These are phyloP conservation scores for Pseudomyrmex flavicornis DNA, from an alignment of 1,140 invertebrate genomes.

Conservation along the genomic window DNA sequence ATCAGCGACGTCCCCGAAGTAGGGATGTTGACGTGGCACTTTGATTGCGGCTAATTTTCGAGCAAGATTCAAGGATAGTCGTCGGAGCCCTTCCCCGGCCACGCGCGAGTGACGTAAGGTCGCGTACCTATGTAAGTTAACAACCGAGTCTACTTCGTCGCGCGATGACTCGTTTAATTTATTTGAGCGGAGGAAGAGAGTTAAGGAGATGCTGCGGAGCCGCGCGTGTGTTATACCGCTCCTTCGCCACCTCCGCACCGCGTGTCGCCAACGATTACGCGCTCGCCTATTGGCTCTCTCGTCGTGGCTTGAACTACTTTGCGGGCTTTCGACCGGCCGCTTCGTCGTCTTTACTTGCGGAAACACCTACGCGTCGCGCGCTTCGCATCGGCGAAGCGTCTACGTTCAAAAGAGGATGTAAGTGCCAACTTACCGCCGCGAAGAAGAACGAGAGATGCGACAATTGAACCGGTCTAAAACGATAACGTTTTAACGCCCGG, in stretches of 20 bases:
- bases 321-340: constrained; percentile 70
- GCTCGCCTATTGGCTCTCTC: constrained; percentile 67
- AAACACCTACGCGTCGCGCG: constrained; percentile 56
- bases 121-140: constrained; percentile 68
- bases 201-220: constrained; percentile 61
- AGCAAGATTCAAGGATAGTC: constrained; percentile 73
- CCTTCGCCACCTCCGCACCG: constrained; percentile 59
- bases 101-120: constrained; percentile 67
- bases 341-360: constrained; percentile 49
- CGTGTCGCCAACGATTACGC: constrained; percentile 64
- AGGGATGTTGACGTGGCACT: constrained; percentile 74
- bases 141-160: constrained; percentile 54
- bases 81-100: constrained; percentile 36
- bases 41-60: constrained; percentile 73
- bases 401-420: not conserved
- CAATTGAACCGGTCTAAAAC: constrained; percentile 8
- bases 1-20: not conserved
- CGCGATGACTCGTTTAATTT: constrained; percentile 70
- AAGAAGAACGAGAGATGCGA: too few species aligned
- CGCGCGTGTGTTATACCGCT: constrained; percentile 25
- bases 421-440: not conserved
- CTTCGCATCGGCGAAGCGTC: constrained; percentile 8
- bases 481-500: not conserved
- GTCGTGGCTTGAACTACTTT: constrained; percentile 73
- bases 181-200: constrained; percentile 66